Conservation (phyloP, 2,797 vertebrate genomes). For the Cephalopachus bancanus region DNA sequence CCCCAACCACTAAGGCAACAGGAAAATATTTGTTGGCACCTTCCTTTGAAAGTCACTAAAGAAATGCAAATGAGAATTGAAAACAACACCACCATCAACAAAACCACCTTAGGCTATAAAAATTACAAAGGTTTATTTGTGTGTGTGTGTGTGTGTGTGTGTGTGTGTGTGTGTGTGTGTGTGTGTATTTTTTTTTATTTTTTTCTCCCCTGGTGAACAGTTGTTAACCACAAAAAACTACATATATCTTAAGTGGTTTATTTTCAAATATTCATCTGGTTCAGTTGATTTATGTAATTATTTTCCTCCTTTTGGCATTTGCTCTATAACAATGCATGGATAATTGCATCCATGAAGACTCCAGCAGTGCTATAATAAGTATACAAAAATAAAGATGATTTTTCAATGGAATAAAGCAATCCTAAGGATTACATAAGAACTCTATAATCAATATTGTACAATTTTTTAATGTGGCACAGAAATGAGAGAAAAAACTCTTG, state of each 20-base stretch:
- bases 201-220: slow-evolving; percentile 7
- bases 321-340: slow-evolving; percentile 75
- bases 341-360: slow-evolving; percentile 76
- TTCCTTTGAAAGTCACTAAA: slow-evolving; percentile 76
- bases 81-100: slow-evolving; percentile 47
- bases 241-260: slow-evolving; percentile 75
- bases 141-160: background rate
- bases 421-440: slow-evolving; percentile 52
- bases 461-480: slow-evolving; percentile 63
- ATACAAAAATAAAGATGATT: slow-evolving; percentile 56
- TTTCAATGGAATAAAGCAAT: slow-evolving; percentile 74
- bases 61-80: slow-evolving; percentile 77
- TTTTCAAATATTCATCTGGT: slow-evolving; percentile 78
- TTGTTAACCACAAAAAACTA: slow-evolving; percentile 74
- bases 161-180: slow-evolving; percentile 8
- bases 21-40: slow-evolving; percentile 75
- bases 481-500: slow-evolving; percentile 61
- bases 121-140: slow-evolving; percentile 57
- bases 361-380: slow-evolving; percentile 70
- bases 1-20: slow-evolving; percentile 72
- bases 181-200: background rate
- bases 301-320: background rate
- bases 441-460: slow-evolving; percentile 73
- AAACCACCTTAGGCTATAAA: slow-evolving; percentile 68
- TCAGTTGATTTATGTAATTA: slow-evolving; percentile 65